Conservation (phyloP, 2,888 invertebrate genomes). For the Acanthosepion pharaonis region DNA sequence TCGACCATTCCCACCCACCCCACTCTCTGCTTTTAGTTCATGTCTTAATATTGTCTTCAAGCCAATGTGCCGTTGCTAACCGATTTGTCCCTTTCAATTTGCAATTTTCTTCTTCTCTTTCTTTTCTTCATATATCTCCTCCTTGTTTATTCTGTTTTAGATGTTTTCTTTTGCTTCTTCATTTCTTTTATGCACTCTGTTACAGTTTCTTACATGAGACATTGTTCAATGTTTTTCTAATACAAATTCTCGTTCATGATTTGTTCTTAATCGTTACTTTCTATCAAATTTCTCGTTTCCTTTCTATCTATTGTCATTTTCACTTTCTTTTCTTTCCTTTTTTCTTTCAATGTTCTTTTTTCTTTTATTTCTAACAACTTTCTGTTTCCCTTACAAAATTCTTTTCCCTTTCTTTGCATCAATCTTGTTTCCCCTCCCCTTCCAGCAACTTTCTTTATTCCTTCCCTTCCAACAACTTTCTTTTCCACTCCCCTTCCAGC, state of each 20-base stretch:
- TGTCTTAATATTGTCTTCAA: not conserved
- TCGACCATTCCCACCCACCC: too few species aligned
- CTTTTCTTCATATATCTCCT: not conserved
- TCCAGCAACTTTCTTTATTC: too few species aligned
- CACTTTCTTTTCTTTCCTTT: not conserved
- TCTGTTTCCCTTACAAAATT: too few species aligned
- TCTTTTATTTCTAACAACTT: too few species aligned
- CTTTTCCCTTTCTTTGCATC: too few species aligned
- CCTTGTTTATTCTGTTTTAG: not conserved
- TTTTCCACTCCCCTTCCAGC: too few species aligned
- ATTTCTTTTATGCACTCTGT: not conserved
- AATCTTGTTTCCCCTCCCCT: too few species aligned
- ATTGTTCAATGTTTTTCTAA: too few species aligned
- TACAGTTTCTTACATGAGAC: not conserved
- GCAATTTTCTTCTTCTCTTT: not conserved
- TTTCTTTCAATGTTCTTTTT: not conserved
- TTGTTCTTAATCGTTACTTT: not conserved
- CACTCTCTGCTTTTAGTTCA: not conserved
- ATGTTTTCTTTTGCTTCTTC: not conserved
- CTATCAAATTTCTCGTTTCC: not conserved
- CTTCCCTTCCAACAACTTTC: too few species aligned
- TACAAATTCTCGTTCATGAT: not conserved
- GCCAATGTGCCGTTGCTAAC: not conserved
- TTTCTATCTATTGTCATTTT: not conserved
- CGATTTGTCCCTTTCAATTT: not conserved